These are phyloP conservation scores for Macrosoma leucophasiata DNA, from an alignment of 2,888 invertebrate species.

Conservation along the genomic window DNA sequence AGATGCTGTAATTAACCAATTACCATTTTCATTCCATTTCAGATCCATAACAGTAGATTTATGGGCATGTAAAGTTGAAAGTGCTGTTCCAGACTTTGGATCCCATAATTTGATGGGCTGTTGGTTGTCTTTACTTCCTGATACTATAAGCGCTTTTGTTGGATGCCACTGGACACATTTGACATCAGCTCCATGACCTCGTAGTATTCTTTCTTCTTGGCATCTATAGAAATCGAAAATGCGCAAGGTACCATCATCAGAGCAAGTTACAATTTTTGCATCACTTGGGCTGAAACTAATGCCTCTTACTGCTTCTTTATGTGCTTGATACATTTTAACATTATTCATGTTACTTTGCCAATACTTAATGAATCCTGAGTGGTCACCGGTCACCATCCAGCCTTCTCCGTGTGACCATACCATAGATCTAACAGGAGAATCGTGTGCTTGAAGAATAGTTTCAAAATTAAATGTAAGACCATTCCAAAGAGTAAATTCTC, in stretches of 20 bases:
- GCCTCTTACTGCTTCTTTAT: conserved; percentile 99
- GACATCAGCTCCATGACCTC: conserved; percentile 98
- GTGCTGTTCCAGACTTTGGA: conserved; percentile 95
- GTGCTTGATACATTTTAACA: conserved; percentile 99
- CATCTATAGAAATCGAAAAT: conserved; percentile 99
- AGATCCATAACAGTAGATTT: conserved; percentile 99
- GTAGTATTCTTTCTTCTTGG: conserved; percentile 94
- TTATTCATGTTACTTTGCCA: conserved; percentile 99
- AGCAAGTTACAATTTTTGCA: conserved; percentile 98
- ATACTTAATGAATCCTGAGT: conserved; percentile 99
- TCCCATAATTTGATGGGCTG: conserved; percentile 99
- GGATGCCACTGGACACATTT: conserved; percentile 99
- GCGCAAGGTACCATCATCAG: conserved; percentile 98
- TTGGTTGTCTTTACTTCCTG: conserved; percentile 99
- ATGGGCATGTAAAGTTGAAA: conserved; percentile 98
- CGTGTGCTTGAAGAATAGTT: conserved; percentile 99
- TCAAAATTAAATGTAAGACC: conserved; percentile 99
- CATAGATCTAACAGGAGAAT: conserved; percentile 99
- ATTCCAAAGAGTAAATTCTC: conserved; percentile 99
- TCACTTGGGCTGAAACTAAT: conserved; percentile 99
- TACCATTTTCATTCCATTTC: conserved; percentile 99
- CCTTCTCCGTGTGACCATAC: conserved; percentile 99
- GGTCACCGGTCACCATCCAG: conserved; percentile 99
- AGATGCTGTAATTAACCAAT: conserved; percentile 99
- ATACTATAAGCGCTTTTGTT: conserved; percentile 95